phyloP scores from a whole-genome alignment of 2,113 vertebrate species.

The Todiramphus chloris region DNA sequence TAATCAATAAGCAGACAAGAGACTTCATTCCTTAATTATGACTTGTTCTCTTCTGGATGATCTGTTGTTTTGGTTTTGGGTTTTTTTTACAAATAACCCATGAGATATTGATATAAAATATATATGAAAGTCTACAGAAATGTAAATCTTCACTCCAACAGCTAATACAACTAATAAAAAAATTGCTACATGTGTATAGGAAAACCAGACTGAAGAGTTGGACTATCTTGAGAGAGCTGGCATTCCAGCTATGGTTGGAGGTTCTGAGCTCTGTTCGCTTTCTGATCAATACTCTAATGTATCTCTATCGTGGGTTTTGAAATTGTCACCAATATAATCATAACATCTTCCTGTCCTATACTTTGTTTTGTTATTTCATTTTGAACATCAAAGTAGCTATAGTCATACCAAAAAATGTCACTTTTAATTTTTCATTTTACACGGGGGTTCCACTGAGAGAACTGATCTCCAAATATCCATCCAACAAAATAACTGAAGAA shows the following conservation, averaged over 20 bases:
- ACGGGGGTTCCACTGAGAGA: background rate
- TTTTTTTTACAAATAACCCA: background rate
- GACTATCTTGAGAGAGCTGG: background rate
- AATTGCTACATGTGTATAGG: background rate
- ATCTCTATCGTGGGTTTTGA: background rate
- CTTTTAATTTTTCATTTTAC: background rate
- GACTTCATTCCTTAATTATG: background rate
- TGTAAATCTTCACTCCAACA: background rate
- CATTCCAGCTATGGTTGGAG: background rate
- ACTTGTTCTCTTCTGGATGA: background rate
- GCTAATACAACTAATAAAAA: background rate
- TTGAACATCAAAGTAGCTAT: background rate
- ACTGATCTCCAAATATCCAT: background rate
- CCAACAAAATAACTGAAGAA: background rate
- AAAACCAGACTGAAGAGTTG: background rate
- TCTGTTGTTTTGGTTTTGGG: too few relatives aligned
- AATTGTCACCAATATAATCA: background rate
- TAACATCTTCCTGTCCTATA: background rate
- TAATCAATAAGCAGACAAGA: background rate
- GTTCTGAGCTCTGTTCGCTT: background rate
- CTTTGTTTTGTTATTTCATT: background rate
- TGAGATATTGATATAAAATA: background rate
- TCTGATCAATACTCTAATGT: background rate
- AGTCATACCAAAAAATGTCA: rapidly evolving
- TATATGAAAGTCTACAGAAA: background rate